Conservation (phyloP, 2,113 vertebrate genomes). For the Panthera tigris region DNA sequence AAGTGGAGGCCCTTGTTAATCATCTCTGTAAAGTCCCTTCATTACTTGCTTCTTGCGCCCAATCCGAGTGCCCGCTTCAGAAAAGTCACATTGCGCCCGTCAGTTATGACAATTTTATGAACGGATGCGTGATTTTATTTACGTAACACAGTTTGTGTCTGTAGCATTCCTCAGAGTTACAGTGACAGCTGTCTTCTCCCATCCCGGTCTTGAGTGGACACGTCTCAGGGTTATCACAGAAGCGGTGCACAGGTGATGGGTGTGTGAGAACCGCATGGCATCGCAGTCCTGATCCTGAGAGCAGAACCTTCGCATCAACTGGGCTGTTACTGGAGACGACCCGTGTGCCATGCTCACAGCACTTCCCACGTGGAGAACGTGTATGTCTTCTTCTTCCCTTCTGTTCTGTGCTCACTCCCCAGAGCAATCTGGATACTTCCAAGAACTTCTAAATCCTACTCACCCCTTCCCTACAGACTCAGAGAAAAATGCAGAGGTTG, state of each 20-base stretch:
- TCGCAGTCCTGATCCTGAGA: fast-evolving
- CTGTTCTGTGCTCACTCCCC: neutral
- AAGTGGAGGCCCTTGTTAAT: constrained; percentile 86
- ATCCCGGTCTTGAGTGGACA: constrained; percentile 56
- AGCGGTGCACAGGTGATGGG: fast-evolving
- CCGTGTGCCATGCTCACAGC: fast-evolving
- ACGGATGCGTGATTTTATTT: constrained; percentile 87
- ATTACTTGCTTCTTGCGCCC: constrained; percentile 83
- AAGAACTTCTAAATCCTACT: neutral
- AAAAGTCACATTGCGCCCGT: constrained; percentile 83
- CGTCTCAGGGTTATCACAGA: neutral
- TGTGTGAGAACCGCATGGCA: fast-evolving
- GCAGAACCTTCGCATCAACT: fast-evolving
- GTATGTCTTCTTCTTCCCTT: neutral
- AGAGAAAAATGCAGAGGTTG: neutral
- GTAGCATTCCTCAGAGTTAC: constrained; percentile 82
- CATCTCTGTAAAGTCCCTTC: constrained; percentile 86
- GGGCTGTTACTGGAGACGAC: fast-evolving
- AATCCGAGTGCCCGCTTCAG: constrained; percentile 78
- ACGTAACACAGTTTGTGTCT: constrained; percentile 82
- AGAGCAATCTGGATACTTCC: neutral
- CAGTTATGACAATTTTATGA: constrained; percentile 84
- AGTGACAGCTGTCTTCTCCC: constrained; percentile 61
- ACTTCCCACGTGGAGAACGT: no score
- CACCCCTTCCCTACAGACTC: neutral